Conservation (phyloP, 1,140 invertebrate genomes). For the Diachasma alloeum region DNA sequence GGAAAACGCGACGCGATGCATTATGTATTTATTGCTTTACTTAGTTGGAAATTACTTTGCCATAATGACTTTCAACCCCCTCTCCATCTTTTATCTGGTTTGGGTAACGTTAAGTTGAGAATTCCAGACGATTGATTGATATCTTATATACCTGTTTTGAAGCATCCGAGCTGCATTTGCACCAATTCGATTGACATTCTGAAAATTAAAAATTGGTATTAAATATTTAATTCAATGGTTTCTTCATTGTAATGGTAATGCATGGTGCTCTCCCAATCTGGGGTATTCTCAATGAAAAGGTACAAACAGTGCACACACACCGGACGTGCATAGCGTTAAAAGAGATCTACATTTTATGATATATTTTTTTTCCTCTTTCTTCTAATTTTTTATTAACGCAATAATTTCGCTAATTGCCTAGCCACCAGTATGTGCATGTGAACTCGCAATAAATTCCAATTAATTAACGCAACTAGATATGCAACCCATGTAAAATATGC, state of each 20-base stretch:
- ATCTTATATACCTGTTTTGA: constrained; percentile 23
- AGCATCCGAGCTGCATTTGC: background rate
- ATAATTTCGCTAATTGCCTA: constrained; percentile 32
- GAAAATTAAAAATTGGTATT: background rate
- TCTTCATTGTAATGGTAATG: background rate
- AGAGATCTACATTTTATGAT: constrained; percentile 19
- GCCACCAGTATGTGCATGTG: constrained; percentile 23
- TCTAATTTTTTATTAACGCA: constrained; percentile 22
- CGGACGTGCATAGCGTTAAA: constrained; percentile 25
- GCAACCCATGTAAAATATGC: constrained; percentile 10
- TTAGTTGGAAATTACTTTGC: constrained; percentile 62
- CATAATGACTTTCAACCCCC: constrained; percentile 53
- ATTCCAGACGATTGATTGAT: constrained; percentile 53
- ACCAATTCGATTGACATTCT: background rate
- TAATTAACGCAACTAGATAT: constrained; percentile 30
- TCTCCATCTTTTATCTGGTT: background rate
- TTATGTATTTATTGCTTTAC: constrained; percentile 64
- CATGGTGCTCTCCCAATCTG: background rate
- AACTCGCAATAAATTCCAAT: constrained; percentile 31
- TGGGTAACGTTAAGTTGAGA: constrained; percentile 43
- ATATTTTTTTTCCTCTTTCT: constrained; percentile 11
- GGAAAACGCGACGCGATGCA: constrained; percentile 59
- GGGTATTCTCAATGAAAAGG: background rate
- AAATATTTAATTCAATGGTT: background rate
- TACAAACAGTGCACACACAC: background rate